A percentile compares a stretch with the other conserved stretches of the same genome.
Conservation (phyloP, 2,888 invertebrate genomes). For the Mantis religiosa region DNA sequence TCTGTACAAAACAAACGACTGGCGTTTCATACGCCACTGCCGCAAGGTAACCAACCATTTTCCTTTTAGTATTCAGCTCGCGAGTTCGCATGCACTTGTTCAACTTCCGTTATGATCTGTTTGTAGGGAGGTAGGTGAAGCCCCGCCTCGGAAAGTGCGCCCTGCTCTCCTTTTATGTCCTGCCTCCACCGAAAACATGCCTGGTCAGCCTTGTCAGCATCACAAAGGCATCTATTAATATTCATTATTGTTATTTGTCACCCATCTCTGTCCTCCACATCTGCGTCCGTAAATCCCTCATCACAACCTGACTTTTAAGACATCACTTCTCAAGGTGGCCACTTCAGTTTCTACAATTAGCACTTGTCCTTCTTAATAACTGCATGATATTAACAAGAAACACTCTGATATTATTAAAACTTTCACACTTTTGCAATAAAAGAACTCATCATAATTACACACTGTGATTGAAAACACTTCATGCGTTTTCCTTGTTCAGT, state of each 20-base stretch:
- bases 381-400: too few relatives aligned
- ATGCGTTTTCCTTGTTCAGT: too few relatives aligned
- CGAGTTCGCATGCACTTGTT: background rate
- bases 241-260: background rate
- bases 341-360: too few relatives aligned
- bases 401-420: too few relatives aligned
- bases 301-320: too few relatives aligned
- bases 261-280: background rate
- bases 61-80: background rate
- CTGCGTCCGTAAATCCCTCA: background rate
- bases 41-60: background rate
- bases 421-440: too few relatives aligned
- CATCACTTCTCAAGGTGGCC: too few relatives aligned
- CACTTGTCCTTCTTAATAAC: too few relatives aligned
- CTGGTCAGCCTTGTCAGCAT: background rate
- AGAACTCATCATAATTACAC: too few relatives aligned
- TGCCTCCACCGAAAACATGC: background rate
- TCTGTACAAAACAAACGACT: background rate
- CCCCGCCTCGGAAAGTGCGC: background rate
- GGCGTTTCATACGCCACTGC: background rate
- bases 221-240: background rate
- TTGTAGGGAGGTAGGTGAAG: background rate
- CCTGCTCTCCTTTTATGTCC: background rate
- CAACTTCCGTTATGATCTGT: background rate
- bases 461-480: too few relatives aligned